Evolutionary conservation across 1,140 invertebrate genomes (phyloP), one percentile per base, ranked within the genome.

Genomic region (Ceratina australensis): DNA sequence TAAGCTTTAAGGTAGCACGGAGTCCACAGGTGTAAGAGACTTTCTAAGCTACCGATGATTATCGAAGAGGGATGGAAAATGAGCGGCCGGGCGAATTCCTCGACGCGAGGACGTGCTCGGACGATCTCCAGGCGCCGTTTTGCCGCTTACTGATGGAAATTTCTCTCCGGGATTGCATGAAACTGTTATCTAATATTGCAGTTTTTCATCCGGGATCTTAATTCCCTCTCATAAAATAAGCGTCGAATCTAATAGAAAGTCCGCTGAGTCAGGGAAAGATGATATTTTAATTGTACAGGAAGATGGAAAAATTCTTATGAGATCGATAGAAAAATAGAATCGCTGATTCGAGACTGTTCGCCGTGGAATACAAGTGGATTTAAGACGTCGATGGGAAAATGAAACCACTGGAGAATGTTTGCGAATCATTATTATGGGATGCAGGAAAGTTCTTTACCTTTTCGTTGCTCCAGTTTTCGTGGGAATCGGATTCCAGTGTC

Each of bases 381-480:
- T 61, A 20, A 33, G 10, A 13, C 8, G 26, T 1, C 42, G 15
- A 49, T 73, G 50, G 72, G 64, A 66, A 57, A 74, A 74, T 66
- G 61, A 74, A 74, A 66, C 15, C 50, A 22, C 10, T 47, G 52
- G 50, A 24, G 42, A 75, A 60, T 16, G 67, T 57, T 74, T 47
- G 52, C 12, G n/a, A n/a, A n/a, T n/a, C 20, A 73, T 65, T 75
- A 24, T 56, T 42, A 42, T n/a, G 33, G 10, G 42, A 16, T 49
- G 13, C 15, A 59, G 66, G 57, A 65, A 56, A 54, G 47, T 79
- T 81, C 16, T 82, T 78, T 82, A 84, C 85, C 79, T 82, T 83
- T 75, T 83, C 72, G 68, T 78, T 60, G 71, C 69, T 81, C 66
- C 81, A 82, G 67, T 88, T 86, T 64, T 42, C 78, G 63, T 65